phyloP scores from a whole-genome alignment of 2,113 vertebrate genomes.

The Corapipo altera region DNA sequence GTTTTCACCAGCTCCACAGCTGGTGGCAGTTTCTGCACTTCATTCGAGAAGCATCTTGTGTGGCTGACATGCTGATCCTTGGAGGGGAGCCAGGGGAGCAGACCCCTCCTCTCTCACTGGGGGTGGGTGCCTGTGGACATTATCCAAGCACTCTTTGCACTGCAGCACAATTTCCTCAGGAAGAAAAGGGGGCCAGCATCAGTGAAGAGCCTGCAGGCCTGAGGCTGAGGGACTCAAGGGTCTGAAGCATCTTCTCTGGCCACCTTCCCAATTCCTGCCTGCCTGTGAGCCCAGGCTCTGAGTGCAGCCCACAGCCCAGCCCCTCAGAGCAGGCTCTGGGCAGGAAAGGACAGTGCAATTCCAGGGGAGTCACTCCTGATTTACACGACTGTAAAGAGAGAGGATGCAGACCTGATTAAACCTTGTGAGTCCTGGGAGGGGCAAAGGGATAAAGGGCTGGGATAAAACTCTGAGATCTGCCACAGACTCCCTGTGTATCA shows the following conservation, averaged over 20 bases:
- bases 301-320: no score
- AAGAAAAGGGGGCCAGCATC: not conserved
- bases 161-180: not conserved
- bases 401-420: not conserved
- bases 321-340: not conserved
- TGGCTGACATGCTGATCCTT: conserved; percentile 10
- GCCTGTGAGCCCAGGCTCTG: not conserved
- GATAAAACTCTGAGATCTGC: not conserved
- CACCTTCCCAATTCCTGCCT: not conserved
- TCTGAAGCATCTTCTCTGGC: not conserved
- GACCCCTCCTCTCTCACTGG: not conserved
- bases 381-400: not conserved
- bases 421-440: not conserved
- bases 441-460: not conserved
- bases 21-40: conserved; percentile 39
- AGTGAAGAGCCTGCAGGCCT: not conserved
- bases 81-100: not conserved
- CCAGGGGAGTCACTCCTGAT: not conserved
- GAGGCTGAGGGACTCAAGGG: not conserved
- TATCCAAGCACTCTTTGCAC: not conserved
- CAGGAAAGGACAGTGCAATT: not conserved
- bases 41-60: not conserved
- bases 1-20: conserved; percentile 32
- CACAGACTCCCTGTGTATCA: not conserved
- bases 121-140: not conserved